Conservation (phyloP, 2,888 invertebrate genomes). For the Yponomeuta cagnagella region DNA sequence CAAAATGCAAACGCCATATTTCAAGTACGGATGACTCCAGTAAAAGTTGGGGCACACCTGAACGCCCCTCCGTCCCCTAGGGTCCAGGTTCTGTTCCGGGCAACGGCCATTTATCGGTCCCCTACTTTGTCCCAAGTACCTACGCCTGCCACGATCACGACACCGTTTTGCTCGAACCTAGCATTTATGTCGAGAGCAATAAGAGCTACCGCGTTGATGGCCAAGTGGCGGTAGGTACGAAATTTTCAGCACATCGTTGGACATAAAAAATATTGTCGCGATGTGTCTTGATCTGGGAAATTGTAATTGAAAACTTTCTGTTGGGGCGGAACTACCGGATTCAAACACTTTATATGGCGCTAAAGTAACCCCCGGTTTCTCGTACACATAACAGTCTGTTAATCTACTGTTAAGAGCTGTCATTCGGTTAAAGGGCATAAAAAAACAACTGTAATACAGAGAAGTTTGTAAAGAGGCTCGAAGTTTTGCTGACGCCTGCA, state of each 20-base stretch:
- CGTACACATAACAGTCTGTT: too few relatives aligned
- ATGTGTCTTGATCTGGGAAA: conserved; percentile 40
- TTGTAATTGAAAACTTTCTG: conserved; percentile 15
- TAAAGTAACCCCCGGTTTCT: too few relatives aligned
- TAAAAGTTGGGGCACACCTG: background rate
- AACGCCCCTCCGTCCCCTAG: conserved; percentile 11
- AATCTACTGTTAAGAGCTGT: too few relatives aligned
- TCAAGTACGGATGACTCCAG: background rate
- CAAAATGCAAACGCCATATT: background rate
- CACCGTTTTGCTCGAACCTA: too few relatives aligned
- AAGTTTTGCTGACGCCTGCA: too few relatives aligned
- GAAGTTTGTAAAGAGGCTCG: too few relatives aligned
- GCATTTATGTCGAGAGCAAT: too few relatives aligned
- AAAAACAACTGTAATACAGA: too few relatives aligned
- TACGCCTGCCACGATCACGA: too few relatives aligned
- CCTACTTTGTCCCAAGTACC: conserved; percentile 16
- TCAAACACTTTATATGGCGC: background rate
- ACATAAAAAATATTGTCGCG: conserved; percentile 53
- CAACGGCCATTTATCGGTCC: conserved; percentile 39
- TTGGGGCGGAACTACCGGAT: background rate
- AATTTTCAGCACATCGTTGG: conserved; percentile 35
- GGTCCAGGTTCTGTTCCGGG: conserved; percentile 63
- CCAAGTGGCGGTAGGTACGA: conserved; percentile 45
- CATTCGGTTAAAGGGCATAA: too few relatives aligned
- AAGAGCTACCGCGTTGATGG: conserved; percentile 14